Conservation (phyloP, 30 jellyfish, hydroid and myxozoan species). For the Morbakka virulenta region DNA sequence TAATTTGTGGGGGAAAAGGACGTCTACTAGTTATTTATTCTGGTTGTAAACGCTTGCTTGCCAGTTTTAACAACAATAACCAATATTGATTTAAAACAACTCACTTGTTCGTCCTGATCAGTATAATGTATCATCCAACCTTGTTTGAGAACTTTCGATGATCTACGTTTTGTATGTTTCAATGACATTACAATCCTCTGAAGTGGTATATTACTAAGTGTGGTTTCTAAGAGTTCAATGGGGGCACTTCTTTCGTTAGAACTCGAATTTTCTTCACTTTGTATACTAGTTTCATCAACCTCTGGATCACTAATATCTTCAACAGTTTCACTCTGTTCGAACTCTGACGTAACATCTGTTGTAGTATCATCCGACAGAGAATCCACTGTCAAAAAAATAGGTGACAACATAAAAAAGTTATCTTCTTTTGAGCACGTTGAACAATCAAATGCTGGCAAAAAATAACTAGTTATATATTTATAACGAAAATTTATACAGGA, state of each 20-base stretch:
- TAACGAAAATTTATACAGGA: background rate
- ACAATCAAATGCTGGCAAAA: background rate
- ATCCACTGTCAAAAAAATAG: constrained; percentile 34
- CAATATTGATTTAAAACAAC: background rate
- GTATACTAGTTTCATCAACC: constrained; percentile 52
- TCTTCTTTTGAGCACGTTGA: background rate
- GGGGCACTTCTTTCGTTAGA: constrained; percentile 42
- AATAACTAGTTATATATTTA: background rate
- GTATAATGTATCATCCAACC: constrained; percentile 96
- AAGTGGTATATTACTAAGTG: constrained; percentile 84
- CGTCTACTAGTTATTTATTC: no score
- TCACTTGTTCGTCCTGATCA: constrained; percentile 64
- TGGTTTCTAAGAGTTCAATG: constrained; percentile 52
- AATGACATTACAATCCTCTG: constrained; percentile 92
- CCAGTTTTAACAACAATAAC: background rate
- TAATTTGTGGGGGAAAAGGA: no score
- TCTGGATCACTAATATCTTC: constrained; percentile 65
- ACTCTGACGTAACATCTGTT: constrained; percentile 44
- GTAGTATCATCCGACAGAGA: constrained; percentile 66
- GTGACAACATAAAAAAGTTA: background rate
- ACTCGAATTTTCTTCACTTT: constrained; percentile 27
- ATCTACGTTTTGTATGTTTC: constrained; percentile 70
- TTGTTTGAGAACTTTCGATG: constrained; percentile 76
- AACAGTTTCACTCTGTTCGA: constrained; percentile 30
- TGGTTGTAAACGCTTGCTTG: background rate